A percentile compares a stretch with the other conserved stretches of the same genome.
Conservation (phyloP, 2,888 invertebrate species). For the Podabrus alpinus region DNA sequence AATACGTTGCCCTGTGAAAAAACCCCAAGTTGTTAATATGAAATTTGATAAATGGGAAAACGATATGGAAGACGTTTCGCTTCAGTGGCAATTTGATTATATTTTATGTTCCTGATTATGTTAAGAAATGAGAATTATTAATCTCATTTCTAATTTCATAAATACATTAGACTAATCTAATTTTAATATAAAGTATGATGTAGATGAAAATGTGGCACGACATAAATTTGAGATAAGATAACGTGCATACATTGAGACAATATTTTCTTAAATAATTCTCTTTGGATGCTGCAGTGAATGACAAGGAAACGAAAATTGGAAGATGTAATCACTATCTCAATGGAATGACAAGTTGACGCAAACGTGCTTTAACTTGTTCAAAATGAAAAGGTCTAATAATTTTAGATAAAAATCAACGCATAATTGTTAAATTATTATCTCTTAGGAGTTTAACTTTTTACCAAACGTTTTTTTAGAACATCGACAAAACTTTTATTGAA, state of each 20-base stretch:
- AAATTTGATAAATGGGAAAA: not conserved
- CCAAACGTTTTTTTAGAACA: not conserved
- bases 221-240: constrained; percentile 6
- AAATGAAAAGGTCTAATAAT: constrained; percentile 14
- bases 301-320: constrained; percentile 19
- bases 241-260: constrained; percentile 8
- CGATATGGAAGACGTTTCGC: not conserved
- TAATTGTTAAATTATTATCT: not conserved
- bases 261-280: constrained; percentile 16
- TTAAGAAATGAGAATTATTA: not conserved
- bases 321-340: constrained; percentile 17
- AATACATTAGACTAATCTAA: not conserved
- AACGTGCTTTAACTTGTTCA: constrained; percentile 15
- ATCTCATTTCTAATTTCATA: not conserved
- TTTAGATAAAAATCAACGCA: constrained; percentile 10
- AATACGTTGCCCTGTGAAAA: not conserved
- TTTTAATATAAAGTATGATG: not conserved
- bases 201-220: not conserved
- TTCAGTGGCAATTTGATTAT: not conserved
- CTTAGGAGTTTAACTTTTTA: not conserved
- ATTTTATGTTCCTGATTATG: not conserved
- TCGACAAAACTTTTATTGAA: not conserved
- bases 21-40: not conserved
- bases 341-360: constrained; percentile 21
- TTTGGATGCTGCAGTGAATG: constrained; percentile 14